A percentile compares a stretch with the other conserved stretches of the same genome.
Conservation (phyloP, 2,888 invertebrate species). For the Cephalotes varians region DNA sequence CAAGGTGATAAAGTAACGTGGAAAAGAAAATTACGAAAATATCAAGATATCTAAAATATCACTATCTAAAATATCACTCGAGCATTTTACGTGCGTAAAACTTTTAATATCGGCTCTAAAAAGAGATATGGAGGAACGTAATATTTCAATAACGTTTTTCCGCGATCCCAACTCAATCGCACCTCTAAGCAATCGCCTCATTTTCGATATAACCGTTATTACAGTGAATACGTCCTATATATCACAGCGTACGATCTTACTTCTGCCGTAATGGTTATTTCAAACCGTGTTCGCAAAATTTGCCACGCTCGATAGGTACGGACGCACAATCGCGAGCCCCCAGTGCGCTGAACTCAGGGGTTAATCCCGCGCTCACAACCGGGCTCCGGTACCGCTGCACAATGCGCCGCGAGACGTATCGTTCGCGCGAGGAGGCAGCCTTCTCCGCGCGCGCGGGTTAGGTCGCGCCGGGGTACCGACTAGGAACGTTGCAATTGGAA, state of each 20-base stretch:
- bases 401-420: constrained; percentile 46
- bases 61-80: neutral
- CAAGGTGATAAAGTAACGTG: neutral
- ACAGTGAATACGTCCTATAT: constrained; percentile 24
- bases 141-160: neutral
- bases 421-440: constrained; percentile 18
- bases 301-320: constrained; percentile 34
- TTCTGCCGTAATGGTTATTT: constrained; percentile 3
- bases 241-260: constrained; percentile 23
- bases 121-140: neutral
- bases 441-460: neutral
- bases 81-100: neutral
- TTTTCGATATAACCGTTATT: constrained; percentile 28
- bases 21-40: neutral
- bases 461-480: constrained; percentile 32
- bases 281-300: constrained; percentile 27
- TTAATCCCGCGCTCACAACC: constrained; percentile 45
- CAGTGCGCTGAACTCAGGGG: constrained; percentile 43
- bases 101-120: neutral
- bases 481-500: constrained; percentile 49
- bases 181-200: constrained; percentile 26
- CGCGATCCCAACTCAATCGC: neutral
- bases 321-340: constrained; percentile 20
- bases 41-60: neutral
- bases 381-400: constrained; percentile 11